Evolutionary conservation across 2,888 invertebrate species (phyloP), one percentile per base, ranked within the genome.

Genomic region (Ectobius pallidus): DNA sequence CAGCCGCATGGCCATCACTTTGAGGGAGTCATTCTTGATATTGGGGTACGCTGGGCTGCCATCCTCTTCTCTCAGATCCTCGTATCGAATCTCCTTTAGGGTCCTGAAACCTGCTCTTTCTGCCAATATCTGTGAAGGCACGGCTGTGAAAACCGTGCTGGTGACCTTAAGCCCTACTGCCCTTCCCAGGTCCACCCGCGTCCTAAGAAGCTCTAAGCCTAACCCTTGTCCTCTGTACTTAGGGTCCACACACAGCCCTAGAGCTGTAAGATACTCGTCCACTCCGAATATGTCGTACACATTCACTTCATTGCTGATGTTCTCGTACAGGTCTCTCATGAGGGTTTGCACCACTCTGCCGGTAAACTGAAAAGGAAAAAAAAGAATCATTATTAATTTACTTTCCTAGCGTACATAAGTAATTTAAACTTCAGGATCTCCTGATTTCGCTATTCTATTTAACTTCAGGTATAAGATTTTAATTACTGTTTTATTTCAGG

Each of bases 231-330:
- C 86, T 4, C 86, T 78, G 84, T 84, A 86, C 9, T 80, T 77
- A 0, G 85, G 85, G 32, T 80, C 80, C 3, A 86, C 86, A 55
- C 85, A 85, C 77, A 87, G 80, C 0, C 86, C 86, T 69, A 84
- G 84, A 0, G 86, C 86, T 0, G 82, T 83, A 70, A 87, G 77
- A 73, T 85, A 85, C 70, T 80, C 80, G 34, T 84, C 83, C 6
- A 85, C 84, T 0, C 78, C 79, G 75, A 81, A 87, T 11, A 76
- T 77, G 7, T 80, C 73, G 79, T 83, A 86, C 49, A 83, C 77
- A 76, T 85, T 85, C 0, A 86, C 86, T 0, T 85, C 85, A 0
- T 85, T 85, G 77, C 84, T 85, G 1, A 86, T 80, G 46, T 32
- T 32, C 9, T 18, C 61, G 18, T 32, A 18, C 6, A 61, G 20